Percentiles rank a stretch among this genome's conserved stretches.
Evolutionary conservation across 2,888 invertebrate species (phyloP).

Genomic region (Nebria brevicollis): DNA sequence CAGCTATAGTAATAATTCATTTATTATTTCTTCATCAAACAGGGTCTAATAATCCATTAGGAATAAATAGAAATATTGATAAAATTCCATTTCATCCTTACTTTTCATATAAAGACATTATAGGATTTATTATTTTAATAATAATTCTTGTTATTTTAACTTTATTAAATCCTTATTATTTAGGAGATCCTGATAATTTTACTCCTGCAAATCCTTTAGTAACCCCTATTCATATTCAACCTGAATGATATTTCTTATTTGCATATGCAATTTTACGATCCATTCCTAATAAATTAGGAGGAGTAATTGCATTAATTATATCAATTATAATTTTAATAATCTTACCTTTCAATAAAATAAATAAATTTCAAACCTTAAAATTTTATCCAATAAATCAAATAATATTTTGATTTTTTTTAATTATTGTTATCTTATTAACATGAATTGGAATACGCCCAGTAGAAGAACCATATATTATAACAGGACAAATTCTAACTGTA

Average conservation of each 20-base stretch:
- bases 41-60: conserved; percentile 75
- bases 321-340: too few species aligned
- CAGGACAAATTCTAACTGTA: too few species aligned
- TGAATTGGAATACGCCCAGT: too few species aligned
- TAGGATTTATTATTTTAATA: conserved; percentile 65
- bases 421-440: too few species aligned
- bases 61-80: conserved; percentile 71
- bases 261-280: conserved; percentile 79
- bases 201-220: conserved; percentile 74
- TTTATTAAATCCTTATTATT: conserved; percentile 27
- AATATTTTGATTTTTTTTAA: too few species aligned
- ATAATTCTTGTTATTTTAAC: conserved; percentile 18
- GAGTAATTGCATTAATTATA: too few species aligned
- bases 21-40: conserved; percentile 74
- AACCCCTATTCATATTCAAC: conserved; percentile 80
- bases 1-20: conserved; percentile 71
- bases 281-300: conserved; percentile 82
- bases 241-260: conserved; percentile 83
- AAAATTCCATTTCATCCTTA: conserved; percentile 78
- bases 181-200: conserved; percentile 78
- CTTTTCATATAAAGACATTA: conserved; percentile 72
- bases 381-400: too few species aligned
- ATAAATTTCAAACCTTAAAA: too few species aligned
- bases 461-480: too few species aligned
- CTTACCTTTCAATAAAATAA: too few species aligned